Conservation (phyloP, 2,113 vertebrate species). For the Pteropus alecto region DNA sequence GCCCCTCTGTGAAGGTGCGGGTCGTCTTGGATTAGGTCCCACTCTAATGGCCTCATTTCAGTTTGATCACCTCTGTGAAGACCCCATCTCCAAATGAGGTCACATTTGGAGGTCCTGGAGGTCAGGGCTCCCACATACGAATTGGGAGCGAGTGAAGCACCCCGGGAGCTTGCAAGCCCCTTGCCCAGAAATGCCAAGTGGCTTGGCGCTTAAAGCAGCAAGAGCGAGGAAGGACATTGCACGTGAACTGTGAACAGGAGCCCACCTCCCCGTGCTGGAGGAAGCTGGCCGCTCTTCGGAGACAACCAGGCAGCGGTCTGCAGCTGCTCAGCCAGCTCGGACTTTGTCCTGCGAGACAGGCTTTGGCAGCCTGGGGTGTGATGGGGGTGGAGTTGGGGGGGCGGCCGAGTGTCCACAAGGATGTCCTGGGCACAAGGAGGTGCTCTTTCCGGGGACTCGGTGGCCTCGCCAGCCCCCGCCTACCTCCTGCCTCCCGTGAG, state of each 20-base stretch:
- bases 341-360: neutral
- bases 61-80: neutral
- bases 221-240: accelerated
- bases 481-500: accelerated
- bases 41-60: neutral
- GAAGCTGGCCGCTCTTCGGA: too few relatives aligned
- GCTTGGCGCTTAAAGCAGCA: accelerated
- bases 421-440: accelerated
- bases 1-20: neutral
- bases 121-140: too few relatives aligned
- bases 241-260: accelerated
- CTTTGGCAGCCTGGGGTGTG: neutral
- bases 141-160: neutral
- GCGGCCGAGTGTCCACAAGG: neutral
- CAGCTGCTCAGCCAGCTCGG: neutral
- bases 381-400: too few relatives aligned
- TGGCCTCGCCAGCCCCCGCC: accelerated
- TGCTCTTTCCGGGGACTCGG: neutral
- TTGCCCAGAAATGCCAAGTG: accelerated
- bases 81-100: neutral
- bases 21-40: neutral
- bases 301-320: accelerated
- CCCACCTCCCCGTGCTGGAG: neutral
- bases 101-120: neutral
- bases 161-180: neutral